Conservation (phyloP, 2,888 invertebrate genomes). For the Spilosoma lubricipeda region DNA sequence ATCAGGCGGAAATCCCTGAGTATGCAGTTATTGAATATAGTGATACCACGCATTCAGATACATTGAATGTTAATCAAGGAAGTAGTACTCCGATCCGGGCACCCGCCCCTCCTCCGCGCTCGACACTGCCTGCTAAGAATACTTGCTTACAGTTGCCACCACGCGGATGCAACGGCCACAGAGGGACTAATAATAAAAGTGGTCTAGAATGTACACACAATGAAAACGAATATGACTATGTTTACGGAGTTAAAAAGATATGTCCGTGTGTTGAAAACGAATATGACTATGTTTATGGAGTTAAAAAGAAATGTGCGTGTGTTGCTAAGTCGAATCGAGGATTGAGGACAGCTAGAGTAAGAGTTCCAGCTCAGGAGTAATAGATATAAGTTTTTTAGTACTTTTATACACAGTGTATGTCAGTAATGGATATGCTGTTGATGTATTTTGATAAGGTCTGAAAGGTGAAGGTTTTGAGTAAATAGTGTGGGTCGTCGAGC, state of each 20-base stretch:
- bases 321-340: neutral
- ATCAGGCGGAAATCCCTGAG: neutral
- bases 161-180: neutral
- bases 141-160: neutral
- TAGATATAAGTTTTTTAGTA: neutral
- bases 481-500: no score
- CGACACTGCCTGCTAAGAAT: neutral
- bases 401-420: no score
- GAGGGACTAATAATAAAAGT: neutral
- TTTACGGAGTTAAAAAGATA: neutral
- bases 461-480: neutral
- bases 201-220: neutral
- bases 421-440: neutral
- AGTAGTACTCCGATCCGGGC: neutral
- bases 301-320: neutral
- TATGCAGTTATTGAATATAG: neutral
- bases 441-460: neutral
- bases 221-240: neutral
- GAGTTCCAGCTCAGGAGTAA: neutral
- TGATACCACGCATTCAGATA: neutral
- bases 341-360: neutral
- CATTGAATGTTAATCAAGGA: neutral
- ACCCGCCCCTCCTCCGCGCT: neutral
- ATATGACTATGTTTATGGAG: slow-evolving; percentile 1
- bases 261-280: neutral